phyloP scores from a whole-genome alignment of 2,113 vertebrate species.

The Poeciliopsis turrubarensis region DNA sequence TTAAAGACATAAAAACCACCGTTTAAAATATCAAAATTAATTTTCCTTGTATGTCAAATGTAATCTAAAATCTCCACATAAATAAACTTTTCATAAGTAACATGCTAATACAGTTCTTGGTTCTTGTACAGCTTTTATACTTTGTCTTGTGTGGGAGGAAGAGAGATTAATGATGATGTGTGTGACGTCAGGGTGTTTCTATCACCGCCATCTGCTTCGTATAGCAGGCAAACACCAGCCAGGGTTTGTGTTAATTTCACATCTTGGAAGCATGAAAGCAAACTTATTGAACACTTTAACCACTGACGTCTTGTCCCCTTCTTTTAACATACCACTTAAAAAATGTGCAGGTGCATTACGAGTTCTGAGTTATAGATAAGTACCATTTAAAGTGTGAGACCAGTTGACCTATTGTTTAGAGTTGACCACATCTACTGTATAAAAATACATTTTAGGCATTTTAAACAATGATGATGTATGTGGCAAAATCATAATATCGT shows the following conservation, averaged over 20 bases:
- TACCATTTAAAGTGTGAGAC: not conserved
- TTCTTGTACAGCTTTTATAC: slow-evolving; percentile 9
- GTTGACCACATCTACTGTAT: not conserved
- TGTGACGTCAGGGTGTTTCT: slow-evolving; percentile 58
- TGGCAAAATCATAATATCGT: not conserved
- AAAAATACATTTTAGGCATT: not conserved
- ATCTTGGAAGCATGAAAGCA: slow-evolving; percentile 44
- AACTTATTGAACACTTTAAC: slow-evolving; percentile 8
- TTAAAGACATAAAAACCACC: not conserved
- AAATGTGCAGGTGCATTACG: not conserved
- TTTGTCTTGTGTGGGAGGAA: slow-evolving; percentile 17
- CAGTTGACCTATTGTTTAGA: not conserved
- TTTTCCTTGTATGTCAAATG: not conserved
- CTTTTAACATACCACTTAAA: slow-evolving; percentile 5
- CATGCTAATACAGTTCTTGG: not conserved
- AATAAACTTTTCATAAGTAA: not conserved
- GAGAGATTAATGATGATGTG: slow-evolving; percentile 66
- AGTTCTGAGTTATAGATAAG: not conserved
- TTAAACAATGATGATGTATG: not conserved
- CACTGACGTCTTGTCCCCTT: slow-evolving; percentile 15
- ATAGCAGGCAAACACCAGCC: slow-evolving; percentile 61
- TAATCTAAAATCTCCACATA: not conserved
- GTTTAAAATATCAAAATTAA: not conserved
- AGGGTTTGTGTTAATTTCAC: slow-evolving; percentile 60
- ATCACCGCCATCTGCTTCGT: slow-evolving; percentile 72